phyloP scores from a whole-genome alignment of 2,888 invertebrate genomes.

The Oegoconia quadripuncta region DNA sequence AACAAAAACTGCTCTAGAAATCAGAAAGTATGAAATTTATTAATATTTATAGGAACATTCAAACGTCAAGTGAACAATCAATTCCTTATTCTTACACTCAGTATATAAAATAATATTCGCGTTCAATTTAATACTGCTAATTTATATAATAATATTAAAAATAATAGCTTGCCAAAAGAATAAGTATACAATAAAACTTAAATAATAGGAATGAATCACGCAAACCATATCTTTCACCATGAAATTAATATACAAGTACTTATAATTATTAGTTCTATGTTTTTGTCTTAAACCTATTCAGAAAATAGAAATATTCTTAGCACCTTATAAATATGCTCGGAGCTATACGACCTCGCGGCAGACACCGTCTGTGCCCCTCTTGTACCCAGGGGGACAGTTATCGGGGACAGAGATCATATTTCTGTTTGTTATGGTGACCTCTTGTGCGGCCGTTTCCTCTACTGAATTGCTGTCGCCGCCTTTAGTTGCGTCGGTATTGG shows the following conservation, averaged over 20 bases:
- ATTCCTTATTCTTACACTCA: too few relatives aligned
- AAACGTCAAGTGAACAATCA: too few relatives aligned
- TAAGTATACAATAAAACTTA: too few relatives aligned
- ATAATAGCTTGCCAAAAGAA: too few relatives aligned
- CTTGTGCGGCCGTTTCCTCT: slow-evolving; percentile 29
- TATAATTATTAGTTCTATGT: too few relatives aligned
- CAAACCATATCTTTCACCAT: too few relatives aligned
- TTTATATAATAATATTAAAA: neutral
- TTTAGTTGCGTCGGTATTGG: slow-evolving; percentile 27
- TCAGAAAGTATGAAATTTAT: too few relatives aligned
- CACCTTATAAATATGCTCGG: neutral
- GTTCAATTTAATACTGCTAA: neutral
- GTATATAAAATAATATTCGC: neutral
- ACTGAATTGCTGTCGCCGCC: slow-evolving; percentile 42
- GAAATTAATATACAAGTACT: too few relatives aligned
- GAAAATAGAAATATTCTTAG: neutral
- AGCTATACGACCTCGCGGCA: slow-evolving; percentile 34
- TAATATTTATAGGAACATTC: too few relatives aligned
- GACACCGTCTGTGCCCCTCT: slow-evolving; percentile 32
- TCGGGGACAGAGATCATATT: slow-evolving; percentile 47
- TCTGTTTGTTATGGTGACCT: slow-evolving; percentile 26
- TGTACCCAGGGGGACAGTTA: slow-evolving; percentile 36
- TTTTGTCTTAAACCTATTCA: too few relatives aligned
- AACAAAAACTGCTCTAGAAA: too few relatives aligned
- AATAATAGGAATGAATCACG: too few relatives aligned